phyloP scores from a whole-genome alignment of 2,797 vertebrate genomes.

The Muraenolepis orangiensis region DNA sequence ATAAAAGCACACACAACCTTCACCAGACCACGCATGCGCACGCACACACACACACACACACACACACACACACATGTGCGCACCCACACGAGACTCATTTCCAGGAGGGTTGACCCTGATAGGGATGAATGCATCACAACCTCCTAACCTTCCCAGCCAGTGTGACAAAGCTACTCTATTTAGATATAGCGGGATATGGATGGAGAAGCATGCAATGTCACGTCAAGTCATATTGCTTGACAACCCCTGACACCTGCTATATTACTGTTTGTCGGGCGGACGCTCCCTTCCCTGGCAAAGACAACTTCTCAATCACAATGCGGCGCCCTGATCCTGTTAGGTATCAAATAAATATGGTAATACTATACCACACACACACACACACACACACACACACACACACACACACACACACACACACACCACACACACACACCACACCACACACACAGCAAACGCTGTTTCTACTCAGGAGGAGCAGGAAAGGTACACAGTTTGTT shows the following conservation, averaged over 20 bases:
- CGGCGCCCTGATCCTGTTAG: neutral
- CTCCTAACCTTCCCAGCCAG: conserved; percentile 6
- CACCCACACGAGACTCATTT: neutral
- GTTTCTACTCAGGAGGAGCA: neutral
- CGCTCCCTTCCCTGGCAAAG: neutral
- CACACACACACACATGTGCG: neutral
- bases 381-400: no score
- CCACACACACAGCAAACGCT: no score
- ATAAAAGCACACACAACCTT: neutral
- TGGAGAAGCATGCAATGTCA: conserved; percentile 16
- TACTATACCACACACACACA: neutral
- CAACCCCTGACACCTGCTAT: neutral
- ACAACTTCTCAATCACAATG: neutral
- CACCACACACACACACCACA: no score
- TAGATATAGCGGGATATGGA: neutral
- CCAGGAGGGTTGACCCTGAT: conserved; percentile 9
- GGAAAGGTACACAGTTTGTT: neutral
- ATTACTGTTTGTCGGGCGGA: neutral
- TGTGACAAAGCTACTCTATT: conserved; percentile 5
- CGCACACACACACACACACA: no score
- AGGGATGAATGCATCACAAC: conserved; percentile 8
- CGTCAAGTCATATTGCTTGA: neutral
- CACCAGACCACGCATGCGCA: neutral
- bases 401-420: no score
- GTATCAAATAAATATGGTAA: neutral